phyloP scores from a whole-genome alignment of 2,113 vertebrate species.

The Coptodon rendalli region DNA sequence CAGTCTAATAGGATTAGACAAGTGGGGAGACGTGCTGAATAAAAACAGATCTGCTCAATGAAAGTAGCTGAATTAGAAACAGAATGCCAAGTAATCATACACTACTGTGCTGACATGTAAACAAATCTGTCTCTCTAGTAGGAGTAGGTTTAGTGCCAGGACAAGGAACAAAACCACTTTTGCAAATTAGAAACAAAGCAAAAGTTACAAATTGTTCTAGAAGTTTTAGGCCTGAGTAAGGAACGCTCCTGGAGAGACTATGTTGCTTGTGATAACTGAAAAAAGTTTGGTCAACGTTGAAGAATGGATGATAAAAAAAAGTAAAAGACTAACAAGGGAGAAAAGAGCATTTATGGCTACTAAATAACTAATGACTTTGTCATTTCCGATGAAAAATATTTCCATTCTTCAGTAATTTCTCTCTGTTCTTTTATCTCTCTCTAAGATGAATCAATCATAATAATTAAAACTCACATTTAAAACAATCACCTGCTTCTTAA shows the following conservation, averaged over 20 bases:
- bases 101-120: not conserved
- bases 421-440: not conserved
- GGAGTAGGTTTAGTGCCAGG: not conserved
- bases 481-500: not conserved
- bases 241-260: not conserved
- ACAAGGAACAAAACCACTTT: not conserved
- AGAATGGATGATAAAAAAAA: not conserved
- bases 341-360: not conserved
- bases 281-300: not conserved
- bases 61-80: not conserved
- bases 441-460: not conserved
- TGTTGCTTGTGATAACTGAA: not conserved
- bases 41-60: not conserved
- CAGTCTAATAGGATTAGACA: slow-evolving; percentile 20
- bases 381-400: not conserved
- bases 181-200: not conserved
- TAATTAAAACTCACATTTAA: not conserved
- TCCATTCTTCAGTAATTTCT: not conserved
- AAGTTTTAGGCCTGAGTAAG: not conserved
- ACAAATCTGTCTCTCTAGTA: not conserved
- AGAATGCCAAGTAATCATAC: not conserved
- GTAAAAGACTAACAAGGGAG: not conserved
- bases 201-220: not conserved
- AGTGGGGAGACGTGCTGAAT: not conserved
- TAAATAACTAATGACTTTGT: not conserved